Evolutionary conservation across 2,113 vertebrate species (phyloP), one percentile per base, ranked within the genome.

Genomic region (Poicephalus gulielmi): DNA sequence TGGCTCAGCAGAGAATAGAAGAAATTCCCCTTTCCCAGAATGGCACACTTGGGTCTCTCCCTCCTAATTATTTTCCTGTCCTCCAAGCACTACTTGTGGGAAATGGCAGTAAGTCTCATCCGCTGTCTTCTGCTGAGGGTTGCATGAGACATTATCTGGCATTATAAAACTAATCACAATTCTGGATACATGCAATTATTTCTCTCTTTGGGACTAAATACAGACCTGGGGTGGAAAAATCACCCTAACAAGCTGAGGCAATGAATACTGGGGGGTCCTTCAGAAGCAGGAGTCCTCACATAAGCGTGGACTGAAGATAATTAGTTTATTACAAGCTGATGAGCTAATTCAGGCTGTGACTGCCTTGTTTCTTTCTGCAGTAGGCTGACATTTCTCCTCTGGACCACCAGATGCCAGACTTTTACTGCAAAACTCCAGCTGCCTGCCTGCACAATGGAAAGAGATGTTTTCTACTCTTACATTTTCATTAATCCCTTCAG

Each of bases 351-450:
- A 50, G 71, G 31, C 75, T 68, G 37, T 27, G 62, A 35, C 23
- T 2, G 4, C 30, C 12, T 70, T 39, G n/a, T 82, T 27, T 55
- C 33, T 71, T n/a, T 63, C 35, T n/a, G 63, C 47, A 69, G 35
- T 10, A 41, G 33, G 49, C 70, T 98, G 95, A 68, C 57, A 33
- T 93, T 92, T 91, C 80, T 86, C 18, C 30, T 23, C 23, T 6
- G 59, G 33, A 62, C 98, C 98, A 98, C 97, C 98, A 98, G 98
- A 97, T 98, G 98, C 96, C 98, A 98, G 97, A 94, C 97, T 97
- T 98, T 86, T 97, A 97, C 98, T 97, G 96, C 95, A 92, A 94
- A 98, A 98, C 97, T 95, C 68, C 88, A 76, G 31, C 57, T 57
- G 37, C 74, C 39, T 11, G 3, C 20, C 60, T 25, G 79, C 50